phyloP scores from a whole-genome alignment of 1,140 invertebrate species.

The Drepana arcuata region DNA sequence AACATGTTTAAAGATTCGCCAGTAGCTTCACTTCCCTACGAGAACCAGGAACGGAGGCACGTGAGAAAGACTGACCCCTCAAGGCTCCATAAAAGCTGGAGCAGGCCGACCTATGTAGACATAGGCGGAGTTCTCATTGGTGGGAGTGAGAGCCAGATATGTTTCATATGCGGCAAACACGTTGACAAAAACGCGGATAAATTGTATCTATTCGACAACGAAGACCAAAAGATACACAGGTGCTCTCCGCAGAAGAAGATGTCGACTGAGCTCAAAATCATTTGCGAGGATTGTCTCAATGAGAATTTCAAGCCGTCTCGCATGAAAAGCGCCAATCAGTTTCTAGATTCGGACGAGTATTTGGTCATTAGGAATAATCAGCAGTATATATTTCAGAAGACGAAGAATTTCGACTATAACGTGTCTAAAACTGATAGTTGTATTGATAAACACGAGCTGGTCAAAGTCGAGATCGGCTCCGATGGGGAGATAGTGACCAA shows the following conservation, averaged over 20 bases:
- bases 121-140: conserved; percentile 22
- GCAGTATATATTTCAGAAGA: conserved; percentile 55
- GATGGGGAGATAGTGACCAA: conserved; percentile 48
- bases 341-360: conserved; percentile 45
- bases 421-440: conserved; percentile 5
- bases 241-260: conserved; percentile 40
- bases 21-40: conserved; percentile 37
- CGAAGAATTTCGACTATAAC: conserved; percentile 18
- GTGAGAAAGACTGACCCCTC: conserved; percentile 55
- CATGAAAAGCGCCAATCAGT: conserved; percentile 44
- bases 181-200: conserved; percentile 46
- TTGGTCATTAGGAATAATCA: conserved; percentile 62
- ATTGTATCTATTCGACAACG: conserved; percentile 55
- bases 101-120: conserved; percentile 29
- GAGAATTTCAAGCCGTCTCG: conserved; percentile 43
- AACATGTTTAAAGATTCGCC: conserved; percentile 64
- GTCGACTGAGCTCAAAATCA: conserved; percentile 42
- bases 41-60: conserved; percentile 41
- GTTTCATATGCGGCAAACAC: conserved; percentile 48
- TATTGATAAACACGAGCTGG: conserved; percentile 30
- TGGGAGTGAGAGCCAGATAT: conserved; percentile 32
- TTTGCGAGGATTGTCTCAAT: conserved; percentile 44
- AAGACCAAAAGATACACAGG: conserved; percentile 53
- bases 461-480: conserved; percentile 47
- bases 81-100: conserved; percentile 35